A percentile compares a stretch with the other conserved stretches of the same genome.
Conservation (phyloP, 2,113 vertebrate species). For the Gambusia affinis region DNA sequence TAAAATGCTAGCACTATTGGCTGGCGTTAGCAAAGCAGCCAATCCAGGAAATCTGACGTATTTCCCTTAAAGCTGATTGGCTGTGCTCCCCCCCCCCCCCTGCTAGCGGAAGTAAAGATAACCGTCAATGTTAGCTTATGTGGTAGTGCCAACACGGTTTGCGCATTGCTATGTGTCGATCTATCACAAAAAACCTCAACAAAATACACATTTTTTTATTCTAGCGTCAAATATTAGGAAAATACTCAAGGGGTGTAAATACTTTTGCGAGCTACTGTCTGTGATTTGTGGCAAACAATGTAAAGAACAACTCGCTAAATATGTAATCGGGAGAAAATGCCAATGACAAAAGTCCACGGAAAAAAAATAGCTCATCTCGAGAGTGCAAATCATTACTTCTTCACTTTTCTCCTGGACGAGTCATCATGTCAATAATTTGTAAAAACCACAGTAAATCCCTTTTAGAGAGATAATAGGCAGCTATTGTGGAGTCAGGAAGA, state of each 20-base stretch:
- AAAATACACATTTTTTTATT: background rate
- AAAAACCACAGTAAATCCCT: background rate
- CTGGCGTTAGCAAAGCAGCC: no score
- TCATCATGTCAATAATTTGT: background rate
- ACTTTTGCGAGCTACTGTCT: background rate
- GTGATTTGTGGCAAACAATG: slow-evolving; percentile 7
- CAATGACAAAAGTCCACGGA: background rate
- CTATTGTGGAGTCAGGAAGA: background rate
- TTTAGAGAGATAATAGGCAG: slow-evolving; percentile 1
- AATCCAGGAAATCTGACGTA: no score
- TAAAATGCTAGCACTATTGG: no score
- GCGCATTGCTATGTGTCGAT: background rate
- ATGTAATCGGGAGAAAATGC: background rate
- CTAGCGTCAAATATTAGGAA: no score
- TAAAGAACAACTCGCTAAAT: background rate
- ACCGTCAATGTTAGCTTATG: no score
- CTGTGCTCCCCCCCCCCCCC: no score
- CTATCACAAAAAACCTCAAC: background rate
- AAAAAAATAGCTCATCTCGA: background rate
- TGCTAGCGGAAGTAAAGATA: no score
- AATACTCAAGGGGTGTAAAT: background rate
- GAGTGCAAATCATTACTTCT: background rate
- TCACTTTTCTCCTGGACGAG: background rate
- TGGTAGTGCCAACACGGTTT: no score
- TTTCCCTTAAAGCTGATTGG: no score